Evolutionary conservation across 2,888 invertebrate genomes (phyloP).

Genomic region (Melanostoma scalare): DNA sequence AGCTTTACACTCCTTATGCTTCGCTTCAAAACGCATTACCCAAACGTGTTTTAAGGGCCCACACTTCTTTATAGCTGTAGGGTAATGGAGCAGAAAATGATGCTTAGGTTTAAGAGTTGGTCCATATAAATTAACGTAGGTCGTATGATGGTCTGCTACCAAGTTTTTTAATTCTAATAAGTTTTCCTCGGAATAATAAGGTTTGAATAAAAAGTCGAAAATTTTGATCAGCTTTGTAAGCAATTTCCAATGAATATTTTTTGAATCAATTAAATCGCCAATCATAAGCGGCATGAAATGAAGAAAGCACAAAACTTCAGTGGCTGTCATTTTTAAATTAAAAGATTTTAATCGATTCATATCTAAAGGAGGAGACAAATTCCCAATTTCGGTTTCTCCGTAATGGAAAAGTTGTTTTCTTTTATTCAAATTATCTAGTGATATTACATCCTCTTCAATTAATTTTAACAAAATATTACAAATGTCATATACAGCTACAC

Average conservation of each 20-base stretch:
- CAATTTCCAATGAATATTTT: neutral
- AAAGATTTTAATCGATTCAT: slow-evolving; percentile 5
- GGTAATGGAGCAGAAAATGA: neutral
- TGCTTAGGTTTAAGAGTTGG: neutral
- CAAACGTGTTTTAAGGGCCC: neutral
- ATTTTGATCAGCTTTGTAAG: neutral
- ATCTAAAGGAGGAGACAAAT: neutral
- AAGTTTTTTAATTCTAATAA: neutral
- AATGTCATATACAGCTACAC: slow-evolving; percentile 18
- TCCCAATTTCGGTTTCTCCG: slow-evolving; percentile 10
- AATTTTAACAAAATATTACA: slow-evolving; percentile 43
- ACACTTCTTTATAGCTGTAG: neutral
- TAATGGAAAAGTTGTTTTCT: slow-evolving; percentile 8
- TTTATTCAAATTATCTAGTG: neutral
- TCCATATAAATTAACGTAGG: neutral
- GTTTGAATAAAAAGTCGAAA: slow-evolving; percentile 2
- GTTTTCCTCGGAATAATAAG: neutral
- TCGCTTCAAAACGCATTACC: neutral
- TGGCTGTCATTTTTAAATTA: slow-evolving; percentile 12
- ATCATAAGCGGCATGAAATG: slow-evolving; percentile 8
- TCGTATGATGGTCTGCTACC: neutral
- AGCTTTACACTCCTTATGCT: neutral
- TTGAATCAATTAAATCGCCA: neutral
- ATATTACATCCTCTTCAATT: neutral
- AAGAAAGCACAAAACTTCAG: slow-evolving; percentile 1